Evolutionary conservation across 1,140 invertebrate genomes (phyloP).

Genomic region (Drosophila azteca): DNA sequence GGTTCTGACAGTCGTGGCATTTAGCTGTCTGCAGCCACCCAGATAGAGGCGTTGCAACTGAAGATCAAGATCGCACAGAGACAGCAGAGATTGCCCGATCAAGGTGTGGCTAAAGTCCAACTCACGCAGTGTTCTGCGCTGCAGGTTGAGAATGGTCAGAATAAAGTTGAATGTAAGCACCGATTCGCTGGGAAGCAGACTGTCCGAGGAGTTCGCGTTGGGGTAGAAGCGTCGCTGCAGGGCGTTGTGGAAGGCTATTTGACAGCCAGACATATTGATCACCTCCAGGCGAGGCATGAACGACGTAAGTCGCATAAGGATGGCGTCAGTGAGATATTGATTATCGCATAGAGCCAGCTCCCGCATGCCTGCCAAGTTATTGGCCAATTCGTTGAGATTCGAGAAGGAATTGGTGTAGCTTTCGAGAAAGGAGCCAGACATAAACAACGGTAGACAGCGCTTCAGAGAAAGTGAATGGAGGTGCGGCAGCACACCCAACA

Average conservation of each 20-base stretch:
- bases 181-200: slow-evolving; percentile 84
- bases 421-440: slow-evolving; percentile 88
- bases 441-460: slow-evolving; percentile 88
- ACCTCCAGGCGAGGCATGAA: slow-evolving; percentile 86
- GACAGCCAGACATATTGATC: slow-evolving; percentile 87
- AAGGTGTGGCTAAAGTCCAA: slow-evolving; percentile 88
- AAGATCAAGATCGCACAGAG: slow-evolving; percentile 84
- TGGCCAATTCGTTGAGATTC: slow-evolving; percentile 78
- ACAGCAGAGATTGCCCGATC: slow-evolving; percentile 86
- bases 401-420: slow-evolving; percentile 84
- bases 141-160: slow-evolving; percentile 85
- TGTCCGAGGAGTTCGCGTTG: slow-evolving; percentile 45
- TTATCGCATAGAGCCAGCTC: slow-evolving; percentile 87
- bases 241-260: slow-evolving; percentile 88
- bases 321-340: slow-evolving; percentile 88
- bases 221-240: slow-evolving; percentile 88
- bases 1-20: slow-evolving; percentile 85
- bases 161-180: slow-evolving; percentile 89
- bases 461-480: slow-evolving; percentile 86
- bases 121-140: slow-evolving; percentile 85
- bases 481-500: slow-evolving; percentile 85
- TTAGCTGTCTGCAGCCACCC: slow-evolving; percentile 87
- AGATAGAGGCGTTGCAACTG: slow-evolving; percentile 86
- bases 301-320: slow-evolving; percentile 87
- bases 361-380: slow-evolving; percentile 85